phyloP scores from a whole-genome alignment of 2,113 vertebrate species.

The Labeo catla region DNA sequence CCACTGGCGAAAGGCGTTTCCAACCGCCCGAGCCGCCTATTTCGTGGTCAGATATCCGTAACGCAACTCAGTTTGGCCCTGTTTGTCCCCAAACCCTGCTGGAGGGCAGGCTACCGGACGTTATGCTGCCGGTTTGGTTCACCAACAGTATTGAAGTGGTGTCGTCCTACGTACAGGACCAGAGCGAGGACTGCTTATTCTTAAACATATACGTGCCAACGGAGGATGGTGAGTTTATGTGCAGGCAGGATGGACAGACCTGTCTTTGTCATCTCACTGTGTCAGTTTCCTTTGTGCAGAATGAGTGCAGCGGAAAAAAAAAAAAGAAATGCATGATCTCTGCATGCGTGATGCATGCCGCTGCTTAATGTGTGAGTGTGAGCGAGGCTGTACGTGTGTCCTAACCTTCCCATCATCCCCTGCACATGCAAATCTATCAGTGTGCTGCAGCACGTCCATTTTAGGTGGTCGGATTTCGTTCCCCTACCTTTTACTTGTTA shows the following conservation, averaged over 20 bases:
- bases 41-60: constrained; percentile 90
- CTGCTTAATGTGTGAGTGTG: constrained; percentile 67
- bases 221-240: constrained; percentile 98
- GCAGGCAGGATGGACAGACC: constrained; percentile 70
- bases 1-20: constrained; percentile 91
- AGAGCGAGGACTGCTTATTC: constrained; percentile 98
- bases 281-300: constrained; percentile 67
- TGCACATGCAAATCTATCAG: constrained; percentile 68
- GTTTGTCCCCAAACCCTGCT: constrained; percentile 98
- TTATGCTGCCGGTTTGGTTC: constrained; percentile 99
- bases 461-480: constrained; percentile 70
- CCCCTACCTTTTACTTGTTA: constrained; percentile 69
- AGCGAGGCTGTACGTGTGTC: constrained; percentile 60
- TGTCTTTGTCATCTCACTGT: constrained; percentile 67
- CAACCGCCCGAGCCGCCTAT: constrained; percentile 92
- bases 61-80: constrained; percentile 93
- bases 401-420: constrained; percentile 63
- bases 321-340: constrained; percentile 83
- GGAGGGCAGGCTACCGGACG: constrained; percentile 94
- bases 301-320: constrained; percentile 50
- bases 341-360: constrained; percentile 90
- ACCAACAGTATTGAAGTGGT: constrained; percentile 97
- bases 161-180: constrained; percentile 95
- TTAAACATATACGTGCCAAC: constrained; percentile 99
- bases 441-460: constrained; percentile 81